These are phyloP conservation scores for Morpho deidamia DNA, from an alignment of 2,888 invertebrate genomes.

Conservation along the genomic window DNA sequence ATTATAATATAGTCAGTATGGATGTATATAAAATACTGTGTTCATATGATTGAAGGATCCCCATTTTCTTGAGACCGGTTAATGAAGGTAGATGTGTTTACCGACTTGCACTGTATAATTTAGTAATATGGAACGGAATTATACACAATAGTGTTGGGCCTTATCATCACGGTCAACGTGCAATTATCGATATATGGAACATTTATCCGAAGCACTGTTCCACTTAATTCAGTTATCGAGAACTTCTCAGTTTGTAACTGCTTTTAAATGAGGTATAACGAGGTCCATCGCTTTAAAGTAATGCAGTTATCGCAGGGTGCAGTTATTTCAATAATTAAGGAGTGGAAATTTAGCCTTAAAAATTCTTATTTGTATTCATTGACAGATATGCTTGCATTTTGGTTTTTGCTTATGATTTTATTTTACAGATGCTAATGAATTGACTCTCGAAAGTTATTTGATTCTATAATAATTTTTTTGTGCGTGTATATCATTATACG, in stretches of 20 bases:
- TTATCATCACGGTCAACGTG: slow-evolving; percentile 58
- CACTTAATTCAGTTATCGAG: slow-evolving; percentile 45
- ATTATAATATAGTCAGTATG: not conserved
- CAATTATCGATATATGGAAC: slow-evolving; percentile 58
- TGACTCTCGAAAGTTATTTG: no score
- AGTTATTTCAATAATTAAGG: slow-evolving; percentile 30
- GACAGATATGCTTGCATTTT: no score
- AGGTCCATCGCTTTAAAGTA: slow-evolving; percentile 37
- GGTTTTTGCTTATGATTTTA: no score
- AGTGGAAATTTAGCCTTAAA: slow-evolving; percentile 38
- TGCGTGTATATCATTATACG: no score
- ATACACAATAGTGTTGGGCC: slow-evolving; percentile 64
- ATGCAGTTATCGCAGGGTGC: slow-evolving; percentile 47
- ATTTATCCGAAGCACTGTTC: slow-evolving; percentile 51
- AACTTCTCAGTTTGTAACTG: slow-evolving; percentile 57
- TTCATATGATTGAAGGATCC: slow-evolving; percentile 4
- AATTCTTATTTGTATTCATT: slow-evolving; percentile 32
- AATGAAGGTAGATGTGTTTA: slow-evolving; percentile 26
- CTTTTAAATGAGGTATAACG: slow-evolving; percentile 58
- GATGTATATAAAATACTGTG: not conserved
- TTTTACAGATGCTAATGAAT: no score
- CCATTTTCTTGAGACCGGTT: slow-evolving; percentile 36
- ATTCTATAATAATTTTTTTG: no score
- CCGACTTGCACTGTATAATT: slow-evolving; percentile 51
- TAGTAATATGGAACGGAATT: slow-evolving; percentile 64